These are phyloP conservation scores for Campoletis raptor DNA, from an alignment of 2,888 invertebrate genomes.

Conservation along the genomic window DNA sequence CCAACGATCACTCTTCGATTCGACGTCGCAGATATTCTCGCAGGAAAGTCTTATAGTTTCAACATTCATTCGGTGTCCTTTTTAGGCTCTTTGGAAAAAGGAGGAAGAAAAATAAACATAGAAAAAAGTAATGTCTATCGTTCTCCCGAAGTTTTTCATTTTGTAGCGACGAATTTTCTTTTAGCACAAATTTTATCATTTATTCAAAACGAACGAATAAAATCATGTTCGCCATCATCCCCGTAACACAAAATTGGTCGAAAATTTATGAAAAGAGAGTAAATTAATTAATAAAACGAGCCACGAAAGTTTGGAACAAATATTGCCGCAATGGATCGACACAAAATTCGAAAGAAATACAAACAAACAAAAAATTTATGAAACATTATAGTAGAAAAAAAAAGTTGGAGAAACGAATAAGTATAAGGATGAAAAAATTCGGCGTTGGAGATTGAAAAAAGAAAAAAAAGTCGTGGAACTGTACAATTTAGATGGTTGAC, in stretches of 20 bases:
- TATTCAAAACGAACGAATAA: not conserved
- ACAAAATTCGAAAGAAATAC: slow-evolving; percentile 13
- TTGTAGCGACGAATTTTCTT: not conserved
- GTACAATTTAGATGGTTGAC: slow-evolving; percentile 57
- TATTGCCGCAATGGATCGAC: not conserved
- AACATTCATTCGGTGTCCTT: not conserved
- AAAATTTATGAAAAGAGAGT: not conserved
- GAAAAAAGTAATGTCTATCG: not conserved
- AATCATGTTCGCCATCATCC: not conserved
- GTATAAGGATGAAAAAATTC: not conserved
- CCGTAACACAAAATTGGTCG: not conserved
- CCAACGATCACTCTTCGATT: slow-evolving; percentile 45
- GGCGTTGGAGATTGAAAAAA: slow-evolving; percentile 16
- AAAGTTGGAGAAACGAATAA: not conserved
- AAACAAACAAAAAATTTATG: slow-evolving; percentile 40
- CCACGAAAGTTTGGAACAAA: not conserved
- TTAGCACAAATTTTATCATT: not conserved
- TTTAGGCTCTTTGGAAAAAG: not conserved
- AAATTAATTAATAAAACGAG: not conserved
- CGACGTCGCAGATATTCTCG: slow-evolving; percentile 37
- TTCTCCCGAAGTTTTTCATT: not conserved
- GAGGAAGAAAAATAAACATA: not conserved
- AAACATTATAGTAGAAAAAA: slow-evolving; percentile 8
- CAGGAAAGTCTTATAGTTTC: slow-evolving; percentile 5
- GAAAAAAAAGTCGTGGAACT: not conserved